Percentiles rank a stretch among this genome's conserved stretches.
phyloP scores from a whole-genome alignment of 2,797 vertebrate species.

The Peromyscus nudipes region DNA sequence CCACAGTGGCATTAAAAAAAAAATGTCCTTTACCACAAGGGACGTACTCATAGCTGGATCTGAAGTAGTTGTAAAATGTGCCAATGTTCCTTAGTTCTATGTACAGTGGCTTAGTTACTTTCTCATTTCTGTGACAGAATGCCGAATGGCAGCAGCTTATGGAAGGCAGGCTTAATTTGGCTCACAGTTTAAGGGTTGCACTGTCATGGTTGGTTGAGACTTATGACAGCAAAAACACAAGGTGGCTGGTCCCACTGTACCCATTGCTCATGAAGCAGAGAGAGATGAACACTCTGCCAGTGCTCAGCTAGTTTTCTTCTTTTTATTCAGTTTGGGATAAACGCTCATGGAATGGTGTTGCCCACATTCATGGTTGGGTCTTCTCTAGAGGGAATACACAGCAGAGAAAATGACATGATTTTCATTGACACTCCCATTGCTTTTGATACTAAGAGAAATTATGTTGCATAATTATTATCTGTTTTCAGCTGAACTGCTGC shows the following conservation, averaged over 20 bases:
- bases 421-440: background rate
- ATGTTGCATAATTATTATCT: background rate
- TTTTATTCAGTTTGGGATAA: background rate
- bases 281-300: background rate
- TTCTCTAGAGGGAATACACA: background rate
- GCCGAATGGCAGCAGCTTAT: too few relatives aligned
- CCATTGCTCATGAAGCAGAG: background rate
- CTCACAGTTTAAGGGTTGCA: background rate
- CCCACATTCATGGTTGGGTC: background rate
- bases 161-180: background rate
- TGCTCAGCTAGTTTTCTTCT: background rate
- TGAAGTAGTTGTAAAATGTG: background rate
- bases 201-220: background rate
- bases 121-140: background rate
- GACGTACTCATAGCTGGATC: too few relatives aligned
- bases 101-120: background rate
- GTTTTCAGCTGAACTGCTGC: background rate
- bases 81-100: background rate
- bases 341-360: background rate
- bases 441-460: constrained; percentile 10
- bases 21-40: background rate
- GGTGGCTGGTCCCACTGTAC: background rate
- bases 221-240: too few relatives aligned
- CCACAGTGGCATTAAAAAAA: background rate
- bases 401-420: background rate